Base-by-base conservation (phyloP, 1,140 invertebrate genomes). In the Helicoverpa armigera region DNA sequence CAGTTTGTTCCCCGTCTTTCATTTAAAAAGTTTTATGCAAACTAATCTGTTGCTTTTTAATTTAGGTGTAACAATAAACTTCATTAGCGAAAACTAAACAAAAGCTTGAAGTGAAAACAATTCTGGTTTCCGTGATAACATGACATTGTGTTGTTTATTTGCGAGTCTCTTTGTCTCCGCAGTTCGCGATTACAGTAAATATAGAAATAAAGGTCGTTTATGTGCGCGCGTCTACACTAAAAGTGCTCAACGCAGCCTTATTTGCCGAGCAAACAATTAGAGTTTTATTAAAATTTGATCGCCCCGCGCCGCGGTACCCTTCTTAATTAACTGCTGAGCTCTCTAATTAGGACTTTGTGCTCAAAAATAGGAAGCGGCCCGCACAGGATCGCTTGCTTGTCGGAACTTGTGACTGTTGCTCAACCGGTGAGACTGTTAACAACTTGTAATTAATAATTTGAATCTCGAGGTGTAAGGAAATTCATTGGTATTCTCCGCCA, bases 271-370 rank as follows among this genome's bases (percentile, higher is more conserved):
- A 61, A 75, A 75, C 31, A 75, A 60, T 60, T 75, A 61, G 73
- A 75, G 58, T 61, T 75, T 75, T 75, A 77, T 77, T 77, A 77
- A 65, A 77, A 65, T 77, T 77, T 65, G 58, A 77, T 77, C 58
- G 48, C 48, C 23, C 16, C 11, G 14, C 35, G 14, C 43, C 74
- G 60, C 60, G 74, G 74, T 65, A 54, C 60, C 74, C 60, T 65
- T 65, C 74, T 77, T 77, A 77, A 77, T 77, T 77, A 77, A 77
- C 74, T 77, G 60, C 60, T 63, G 58, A 77, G 60, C 74, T 77
- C 60, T 77, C 74, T 77, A 77, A 77, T 77, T 77, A 77, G 74
- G 48, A 53, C 60, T 48, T 61, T 75, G 73, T 75, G 29, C 35
- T 53, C 73, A 61, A 75, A 75, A 61, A 75, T 75, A 75, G 54